phyloP scores from a whole-genome alignment of 1,140 invertebrate genomes.

The Geopemphigus sp. region DNA sequence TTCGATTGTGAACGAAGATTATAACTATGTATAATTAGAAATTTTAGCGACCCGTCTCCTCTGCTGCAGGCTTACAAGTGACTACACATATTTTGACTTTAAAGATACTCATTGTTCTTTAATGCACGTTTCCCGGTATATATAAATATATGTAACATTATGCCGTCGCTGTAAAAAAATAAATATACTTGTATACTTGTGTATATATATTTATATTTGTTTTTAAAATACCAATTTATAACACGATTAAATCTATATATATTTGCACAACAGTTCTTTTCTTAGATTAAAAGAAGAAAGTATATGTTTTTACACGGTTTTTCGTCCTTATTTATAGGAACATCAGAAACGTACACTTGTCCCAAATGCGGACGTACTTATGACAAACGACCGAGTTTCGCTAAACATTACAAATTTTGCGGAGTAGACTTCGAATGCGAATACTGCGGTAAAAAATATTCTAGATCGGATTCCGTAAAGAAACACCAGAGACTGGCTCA shows the following conservation, averaged over 20 bases:
- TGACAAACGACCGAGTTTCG: conserved; percentile 42
- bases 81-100: too few relatives aligned
- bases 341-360: conserved; percentile 45
- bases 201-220: not conserved
- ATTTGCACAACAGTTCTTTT: not conserved
- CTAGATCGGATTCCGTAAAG: conserved; percentile 38
- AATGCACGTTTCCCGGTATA: conserved; percentile 7
- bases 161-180: not conserved
- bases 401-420: conserved; percentile 48
- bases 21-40: too few relatives aligned
- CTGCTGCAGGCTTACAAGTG: too few relatives aligned
- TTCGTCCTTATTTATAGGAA: conserved; percentile 14
- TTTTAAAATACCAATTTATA: not conserved
- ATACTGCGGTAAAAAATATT: conserved; percentile 46
- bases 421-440: conserved; percentile 40
- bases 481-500: conserved; percentile 55
- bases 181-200: not conserved
- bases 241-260: not conserved
- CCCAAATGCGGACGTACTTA: conserved; percentile 48
- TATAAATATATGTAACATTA: too few relatives aligned
- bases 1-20: too few relatives aligned
- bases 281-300: not conserved
- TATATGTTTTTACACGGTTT: conserved; percentile 19
- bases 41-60: not conserved
- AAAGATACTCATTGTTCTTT: not conserved